Evolutionary conservation across 2,888 invertebrate genomes (phyloP), one percentile per base, ranked within the genome.

Genomic region (Calliopum simillimum): DNA sequence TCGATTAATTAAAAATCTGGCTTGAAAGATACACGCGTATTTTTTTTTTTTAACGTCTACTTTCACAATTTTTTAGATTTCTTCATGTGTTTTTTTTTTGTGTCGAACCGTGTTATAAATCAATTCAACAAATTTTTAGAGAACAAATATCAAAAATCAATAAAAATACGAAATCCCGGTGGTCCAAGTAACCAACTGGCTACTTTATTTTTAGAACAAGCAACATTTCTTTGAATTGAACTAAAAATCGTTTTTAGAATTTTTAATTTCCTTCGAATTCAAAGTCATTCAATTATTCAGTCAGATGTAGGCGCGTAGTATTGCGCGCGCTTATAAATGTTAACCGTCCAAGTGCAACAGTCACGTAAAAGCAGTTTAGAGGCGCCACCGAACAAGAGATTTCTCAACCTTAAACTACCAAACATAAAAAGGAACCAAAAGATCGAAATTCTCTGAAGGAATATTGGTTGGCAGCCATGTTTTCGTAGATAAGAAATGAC

Each of bases 341-440:
- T 33, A 12, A 53, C 33, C 44, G 68, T 58, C 58, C 70, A 63
- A 70, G 62, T 71, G 74, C 72, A 74, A 69, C 72, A 73, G 77
- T 77, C 77, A 77, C 77, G 77, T 77, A 76, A 58, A 61, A 64
- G 70, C 73, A 73, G 75, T 74, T 76, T 73, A 70, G 70, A 74
- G 75, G 74, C 75, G 76, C 74, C 75, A 72, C 74, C 75, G 71
- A 68, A 61, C 70, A 47, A 68, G 19, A 16, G 12, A 8, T n/a
- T n/a, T 11, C 33, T 33, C 33, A 33, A 8, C 33, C 8, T 8
- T 33, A 33, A 43, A n/a, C 14, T n/a, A 49, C 25, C 14, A 25
- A 43, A 25, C 21, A 21, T n/a, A 25, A 67, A 58, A 5, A 58
- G 19, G 23, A n/a, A n/a, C 21, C 2, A 46, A 6, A 44, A 21